Conservation (phyloP, 2,113 vertebrate genomes). For the Malurus melanocephalus region DNA sequence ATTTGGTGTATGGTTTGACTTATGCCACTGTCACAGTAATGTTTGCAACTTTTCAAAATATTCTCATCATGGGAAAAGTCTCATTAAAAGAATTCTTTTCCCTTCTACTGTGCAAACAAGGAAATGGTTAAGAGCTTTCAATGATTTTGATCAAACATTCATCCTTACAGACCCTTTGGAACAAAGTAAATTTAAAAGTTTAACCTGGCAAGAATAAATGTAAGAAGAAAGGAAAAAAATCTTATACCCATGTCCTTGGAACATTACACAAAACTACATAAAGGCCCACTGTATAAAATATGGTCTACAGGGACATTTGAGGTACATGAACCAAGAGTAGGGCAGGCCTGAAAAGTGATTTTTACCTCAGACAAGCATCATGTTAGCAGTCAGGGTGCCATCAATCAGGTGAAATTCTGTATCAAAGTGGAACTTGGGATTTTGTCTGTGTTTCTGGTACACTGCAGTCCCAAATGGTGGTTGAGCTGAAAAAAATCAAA, state of each 20-base stretch:
- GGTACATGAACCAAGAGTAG: constrained; percentile 38
- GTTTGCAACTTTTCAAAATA: neutral
- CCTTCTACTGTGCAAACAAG: neutral
- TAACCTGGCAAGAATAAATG: constrained; percentile 15
- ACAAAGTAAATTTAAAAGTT: constrained; percentile 57
- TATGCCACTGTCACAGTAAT: neutral
- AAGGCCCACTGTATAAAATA: constrained; percentile 41
- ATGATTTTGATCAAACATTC: neutral
- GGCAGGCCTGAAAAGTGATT: constrained; percentile 31
- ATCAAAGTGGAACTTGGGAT: constrained; percentile 48
- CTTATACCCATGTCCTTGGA: neutral
- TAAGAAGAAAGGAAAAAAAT: neutral
- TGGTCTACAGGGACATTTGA: constrained; percentile 26
- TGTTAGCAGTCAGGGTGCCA: constrained; percentile 16
- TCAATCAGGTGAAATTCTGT: constrained; percentile 52
- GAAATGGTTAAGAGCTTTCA: constrained; percentile 22
- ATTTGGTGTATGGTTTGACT: constrained; percentile 12
- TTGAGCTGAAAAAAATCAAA: neutral
- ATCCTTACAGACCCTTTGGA: constrained; percentile 34
- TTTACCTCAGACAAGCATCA: constrained; percentile 56
- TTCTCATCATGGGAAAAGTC: neutral
- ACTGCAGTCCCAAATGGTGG: neutral
- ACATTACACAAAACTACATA: neutral
- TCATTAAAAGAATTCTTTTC: neutral
- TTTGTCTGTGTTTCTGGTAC: constrained; percentile 12